A percentile compares a stretch with the other conserved stretches of the same genome.
These are phyloP conservation scores for Diabrotica balteata DNA, from an alignment of 2,888 invertebrate species.

Conservation along the genomic window DNA sequence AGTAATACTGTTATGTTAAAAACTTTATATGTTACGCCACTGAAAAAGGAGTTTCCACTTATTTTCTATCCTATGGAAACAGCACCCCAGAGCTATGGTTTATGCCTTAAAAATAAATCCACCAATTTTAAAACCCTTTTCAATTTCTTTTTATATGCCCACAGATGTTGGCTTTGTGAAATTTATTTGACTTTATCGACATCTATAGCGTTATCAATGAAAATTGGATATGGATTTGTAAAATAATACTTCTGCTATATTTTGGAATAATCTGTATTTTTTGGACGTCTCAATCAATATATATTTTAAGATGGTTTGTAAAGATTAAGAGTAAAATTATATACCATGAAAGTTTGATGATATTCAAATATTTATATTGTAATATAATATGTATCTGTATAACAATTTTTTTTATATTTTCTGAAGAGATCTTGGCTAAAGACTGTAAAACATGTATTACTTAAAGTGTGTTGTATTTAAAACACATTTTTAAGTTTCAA, in stretches of 20 bases:
- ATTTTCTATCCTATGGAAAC: background rate
- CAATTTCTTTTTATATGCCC: conserved; percentile 50
- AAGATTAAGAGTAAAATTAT: too few relatives aligned
- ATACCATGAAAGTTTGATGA: too few relatives aligned
- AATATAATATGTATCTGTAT: too few relatives aligned
- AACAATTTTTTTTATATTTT: too few relatives aligned
- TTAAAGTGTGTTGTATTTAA: too few relatives aligned
- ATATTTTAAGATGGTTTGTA: background rate
- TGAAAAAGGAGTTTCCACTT: background rate
- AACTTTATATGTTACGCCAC: background rate
- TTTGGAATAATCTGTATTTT: background rate
- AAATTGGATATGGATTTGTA: conserved; percentile 35
- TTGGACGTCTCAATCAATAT: background rate
- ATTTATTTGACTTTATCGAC: conserved; percentile 37
- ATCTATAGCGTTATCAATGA: conserved; percentile 32
- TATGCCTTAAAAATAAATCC: conserved; percentile 56
- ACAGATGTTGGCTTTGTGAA: conserved; percentile 31
- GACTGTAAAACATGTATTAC: too few relatives aligned
- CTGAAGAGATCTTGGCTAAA: too few relatives aligned
- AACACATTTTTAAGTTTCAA: too few relatives aligned
- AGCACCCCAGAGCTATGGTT: conserved; percentile 30
- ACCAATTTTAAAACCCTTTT: conserved; percentile 52
- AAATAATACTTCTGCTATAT: conserved; percentile 18
- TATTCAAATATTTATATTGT: too few relatives aligned
- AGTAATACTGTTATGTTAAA: too few relatives aligned